Evolutionary conservation across 2,113 vertebrate genomes (phyloP), one percentile per base, ranked within the genome.

Genomic region (Scytalopus superciliaris): DNA sequence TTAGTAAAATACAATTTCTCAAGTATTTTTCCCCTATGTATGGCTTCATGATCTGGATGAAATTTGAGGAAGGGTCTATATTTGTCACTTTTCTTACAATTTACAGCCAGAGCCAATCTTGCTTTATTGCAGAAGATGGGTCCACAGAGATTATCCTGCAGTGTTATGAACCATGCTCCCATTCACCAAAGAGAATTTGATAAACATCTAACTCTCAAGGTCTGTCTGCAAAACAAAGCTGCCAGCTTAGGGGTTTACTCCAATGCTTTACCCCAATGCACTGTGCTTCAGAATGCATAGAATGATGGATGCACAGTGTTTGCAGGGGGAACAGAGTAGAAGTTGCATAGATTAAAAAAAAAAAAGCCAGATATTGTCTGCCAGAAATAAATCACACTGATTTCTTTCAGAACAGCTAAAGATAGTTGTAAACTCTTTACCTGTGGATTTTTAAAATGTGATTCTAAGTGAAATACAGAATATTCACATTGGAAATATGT

Each of bases 141-240:
- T 80, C 27, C 45, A 35, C 9, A 63, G 33, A 90, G 42, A 14
- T 89, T 90, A 49, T 55, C 31, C 25, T 86, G 39, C 9, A 50
- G 33, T 57, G 21, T 59, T 80, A 42, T 12, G 42, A 66, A 25
- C 28, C 12, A 14, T 94, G 52, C 19, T 87, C 7, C 17, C 24
- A 39, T 66, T 30, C 24, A 44, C 27, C 9, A 40, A n/a, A 62
- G 27, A 63, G 23, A 90, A n/a, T 37, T 42, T 0, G 0, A 52
- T 15, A 56, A 56, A 33, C 3, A 55, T 49, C 28, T 74, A 1
- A 67, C 35, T 89, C 24, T 59, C 33, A 72, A 63, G 15, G 12
- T 74, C 60, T 49, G 18, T 42, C 59, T 78, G 44, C 23, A 80
- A 57, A 85, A 59, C 28, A 52, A 2, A 69, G 13, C 47, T 68